These are phyloP conservation scores for Augiades crinisus DNA, from an alignment of 2,888 invertebrate species.

Conservation along the genomic window DNA sequence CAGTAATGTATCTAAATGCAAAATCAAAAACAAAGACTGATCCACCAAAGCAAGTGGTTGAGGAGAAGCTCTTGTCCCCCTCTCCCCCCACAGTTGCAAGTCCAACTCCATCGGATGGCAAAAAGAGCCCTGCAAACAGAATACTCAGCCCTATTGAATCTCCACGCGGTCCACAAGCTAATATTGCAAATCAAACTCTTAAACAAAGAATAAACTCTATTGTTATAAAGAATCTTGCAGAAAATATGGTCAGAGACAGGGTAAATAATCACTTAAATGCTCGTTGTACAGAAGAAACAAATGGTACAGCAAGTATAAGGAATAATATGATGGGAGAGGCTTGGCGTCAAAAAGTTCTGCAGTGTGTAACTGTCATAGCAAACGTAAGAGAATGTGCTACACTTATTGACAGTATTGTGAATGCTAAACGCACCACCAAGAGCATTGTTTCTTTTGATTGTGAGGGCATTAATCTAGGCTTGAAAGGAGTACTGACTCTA, in stretches of 20 bases:
- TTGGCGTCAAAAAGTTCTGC: slow-evolving; percentile 91
- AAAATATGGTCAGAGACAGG: slow-evolving; percentile 85
- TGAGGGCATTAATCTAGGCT: slow-evolving; percentile 95
- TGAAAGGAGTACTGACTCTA: slow-evolving; percentile 93
- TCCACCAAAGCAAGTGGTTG: slow-evolving; percentile 70
- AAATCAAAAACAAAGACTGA: slow-evolving; percentile 76
- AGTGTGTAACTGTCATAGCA: slow-evolving; percentile 90
- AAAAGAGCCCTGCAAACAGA: slow-evolving; percentile 68
- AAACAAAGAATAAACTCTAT: slow-evolving; percentile 94
- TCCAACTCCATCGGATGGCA: slow-evolving; percentile 73
- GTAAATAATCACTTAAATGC: slow-evolving; percentile 73
- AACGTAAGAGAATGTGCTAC: slow-evolving; percentile 89
- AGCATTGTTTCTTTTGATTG: slow-evolving; percentile 93
- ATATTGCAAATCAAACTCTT: slow-evolving; percentile 87
- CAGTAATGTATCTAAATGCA: slow-evolving; percentile 79
- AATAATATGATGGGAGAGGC: slow-evolving; percentile 84
- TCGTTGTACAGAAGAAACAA: slow-evolving; percentile 64
- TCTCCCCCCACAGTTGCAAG: slow-evolving; percentile 61
- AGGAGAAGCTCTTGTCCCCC: slow-evolving; percentile 61
- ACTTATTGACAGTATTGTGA: slow-evolving; percentile 87
- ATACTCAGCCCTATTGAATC: slow-evolving; percentile 78
- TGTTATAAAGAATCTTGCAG: slow-evolving; percentile 93
- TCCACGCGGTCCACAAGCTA: slow-evolving; percentile 70
- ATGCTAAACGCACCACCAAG: slow-evolving; percentile 75
- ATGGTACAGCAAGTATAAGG: slow-evolving; percentile 65